Evolutionary conservation across 2,888 invertebrate genomes (phyloP).

Genomic region (Nomada flava): DNA sequence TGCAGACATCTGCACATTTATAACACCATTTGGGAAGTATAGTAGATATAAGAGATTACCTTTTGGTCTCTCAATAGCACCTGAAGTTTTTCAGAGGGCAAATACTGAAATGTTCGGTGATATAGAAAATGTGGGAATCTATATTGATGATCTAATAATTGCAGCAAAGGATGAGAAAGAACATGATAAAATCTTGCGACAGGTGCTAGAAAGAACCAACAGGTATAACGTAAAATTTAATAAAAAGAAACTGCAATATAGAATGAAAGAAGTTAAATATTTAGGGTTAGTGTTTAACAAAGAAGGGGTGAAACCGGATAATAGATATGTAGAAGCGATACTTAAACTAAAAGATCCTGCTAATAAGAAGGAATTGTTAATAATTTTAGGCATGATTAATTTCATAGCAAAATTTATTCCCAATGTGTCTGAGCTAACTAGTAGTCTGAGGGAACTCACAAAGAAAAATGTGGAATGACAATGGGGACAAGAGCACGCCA

Average conservation of each 20-base stretch:
- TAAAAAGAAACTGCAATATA: slow-evolving; percentile 44
- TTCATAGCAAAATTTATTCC: slow-evolving; percentile 64
- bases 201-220: slow-evolving; percentile 8
- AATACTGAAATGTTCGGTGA: slow-evolving; percentile 74
- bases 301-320: slow-evolving; percentile 36
- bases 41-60: slow-evolving; percentile 73
- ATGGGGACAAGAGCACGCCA: slow-evolving; percentile 36
- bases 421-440: slow-evolving; percentile 57
- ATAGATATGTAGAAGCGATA: slow-evolving; percentile 38
- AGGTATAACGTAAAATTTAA: slow-evolving; percentile 44
- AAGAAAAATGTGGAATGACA: slow-evolving; percentile 56
- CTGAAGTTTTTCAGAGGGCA: slow-evolving; percentile 76
- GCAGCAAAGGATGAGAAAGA: slow-evolving; percentile 57
- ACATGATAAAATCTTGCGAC: slow-evolving; percentile 46
- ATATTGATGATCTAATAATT: slow-evolving; percentile 79
- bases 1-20: slow-evolving; percentile 51
- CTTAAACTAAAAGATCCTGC: slow-evolving; percentile 44
- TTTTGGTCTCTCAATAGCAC: slow-evolving; percentile 76
- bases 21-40: slow-evolving; percentile 65
- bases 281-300: slow-evolving; percentile 32
- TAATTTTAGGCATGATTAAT: slow-evolving; percentile 64
- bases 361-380: slow-evolving; percentile 59
- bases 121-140: slow-evolving; percentile 75
- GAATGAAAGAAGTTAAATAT: slow-evolving; percentile 44
- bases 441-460: slow-evolving; percentile 57